These are phyloP conservation scores for Tetranychus truncatus DNA, from an alignment of 2,888 invertebrate species.

Conservation along the genomic window DNA sequence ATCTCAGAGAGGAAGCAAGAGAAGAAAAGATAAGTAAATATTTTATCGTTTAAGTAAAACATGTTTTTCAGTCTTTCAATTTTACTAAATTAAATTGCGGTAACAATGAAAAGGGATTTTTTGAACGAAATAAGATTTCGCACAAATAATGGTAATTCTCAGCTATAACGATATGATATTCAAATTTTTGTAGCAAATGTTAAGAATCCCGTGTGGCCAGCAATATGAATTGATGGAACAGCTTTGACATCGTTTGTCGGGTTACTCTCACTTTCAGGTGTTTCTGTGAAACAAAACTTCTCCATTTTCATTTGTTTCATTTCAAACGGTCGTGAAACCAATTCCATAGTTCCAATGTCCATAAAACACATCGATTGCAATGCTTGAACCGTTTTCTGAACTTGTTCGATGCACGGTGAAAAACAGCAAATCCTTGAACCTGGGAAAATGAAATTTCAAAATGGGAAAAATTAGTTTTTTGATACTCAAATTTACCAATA, in stretches of 20 bases:
- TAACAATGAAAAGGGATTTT: neutral
- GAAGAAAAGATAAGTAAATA: too few relatives aligned
- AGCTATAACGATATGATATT: neutral
- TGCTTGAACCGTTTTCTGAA: conserved; percentile 62
- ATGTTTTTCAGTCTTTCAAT: too few relatives aligned
- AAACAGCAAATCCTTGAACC: conserved; percentile 70
- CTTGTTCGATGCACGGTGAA: conserved; percentile 98
- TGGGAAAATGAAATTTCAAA: neutral
- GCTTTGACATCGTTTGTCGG: conserved; percentile 37
- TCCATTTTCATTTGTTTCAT: conserved; percentile 35
- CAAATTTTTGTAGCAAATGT: conserved; percentile 56
- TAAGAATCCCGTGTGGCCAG: conserved; percentile 90
- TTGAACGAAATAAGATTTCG: neutral
- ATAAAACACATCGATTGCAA: conserved; percentile 56
- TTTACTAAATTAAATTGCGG: too few relatives aligned
- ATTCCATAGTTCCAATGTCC: conserved; percentile 68
- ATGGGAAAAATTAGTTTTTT: neutral
- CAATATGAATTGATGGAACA: conserved; percentile 49
- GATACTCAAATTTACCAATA: neutral
- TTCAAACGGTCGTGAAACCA: conserved; percentile 56
- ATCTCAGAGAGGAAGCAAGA: too few relatives aligned
- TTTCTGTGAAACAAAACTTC: neutral
- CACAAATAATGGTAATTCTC: neutral
- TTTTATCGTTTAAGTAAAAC: too few relatives aligned
- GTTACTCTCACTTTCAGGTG: neutral